Conservation (phyloP, 2,113 vertebrate species). For the Muntiacus muntjak region DNA sequence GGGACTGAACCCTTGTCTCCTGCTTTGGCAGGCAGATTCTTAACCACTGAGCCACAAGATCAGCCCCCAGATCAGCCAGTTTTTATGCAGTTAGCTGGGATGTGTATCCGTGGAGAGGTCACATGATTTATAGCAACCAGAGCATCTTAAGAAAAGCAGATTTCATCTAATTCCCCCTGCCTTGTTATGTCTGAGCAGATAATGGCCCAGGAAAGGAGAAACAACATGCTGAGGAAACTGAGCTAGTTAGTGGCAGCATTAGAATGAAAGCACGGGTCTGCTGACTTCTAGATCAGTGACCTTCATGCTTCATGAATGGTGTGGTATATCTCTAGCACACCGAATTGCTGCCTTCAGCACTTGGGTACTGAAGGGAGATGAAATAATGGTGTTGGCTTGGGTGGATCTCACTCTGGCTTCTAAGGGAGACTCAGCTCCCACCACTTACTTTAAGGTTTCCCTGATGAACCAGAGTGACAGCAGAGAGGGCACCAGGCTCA, state of each 20-base stretch:
- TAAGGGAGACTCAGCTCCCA: neutral
- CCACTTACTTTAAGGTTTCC: neutral
- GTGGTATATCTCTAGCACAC: neutral
- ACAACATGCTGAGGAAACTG: neutral
- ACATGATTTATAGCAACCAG: neutral
- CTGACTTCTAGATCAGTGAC: neutral
- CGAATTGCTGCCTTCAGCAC: neutral
- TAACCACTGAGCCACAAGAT: neutral
- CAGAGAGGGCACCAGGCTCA: accelerated
- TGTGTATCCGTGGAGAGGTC: neutral
- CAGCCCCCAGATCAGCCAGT: neutral
- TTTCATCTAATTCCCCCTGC: neutral
- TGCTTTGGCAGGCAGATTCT: neutral
- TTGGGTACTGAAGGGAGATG: neutral
- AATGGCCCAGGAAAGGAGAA: neutral
- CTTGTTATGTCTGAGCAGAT: neutral
- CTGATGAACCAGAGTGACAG: neutral
- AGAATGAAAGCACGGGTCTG: neutral
- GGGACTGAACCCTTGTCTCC: neutral
- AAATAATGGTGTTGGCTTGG: neutral
- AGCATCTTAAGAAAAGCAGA: neutral
- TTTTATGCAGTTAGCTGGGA: neutral
- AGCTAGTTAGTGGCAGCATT: neutral
- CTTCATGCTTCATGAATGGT: neutral
- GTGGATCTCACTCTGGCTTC: neutral